A percentile compares a stretch with the other conserved stretches of the same genome.
These are phyloP conservation scores for Drosophila pectinifera DNA, from an alignment of 1,140 invertebrate species.

Conservation along the genomic window DNA sequence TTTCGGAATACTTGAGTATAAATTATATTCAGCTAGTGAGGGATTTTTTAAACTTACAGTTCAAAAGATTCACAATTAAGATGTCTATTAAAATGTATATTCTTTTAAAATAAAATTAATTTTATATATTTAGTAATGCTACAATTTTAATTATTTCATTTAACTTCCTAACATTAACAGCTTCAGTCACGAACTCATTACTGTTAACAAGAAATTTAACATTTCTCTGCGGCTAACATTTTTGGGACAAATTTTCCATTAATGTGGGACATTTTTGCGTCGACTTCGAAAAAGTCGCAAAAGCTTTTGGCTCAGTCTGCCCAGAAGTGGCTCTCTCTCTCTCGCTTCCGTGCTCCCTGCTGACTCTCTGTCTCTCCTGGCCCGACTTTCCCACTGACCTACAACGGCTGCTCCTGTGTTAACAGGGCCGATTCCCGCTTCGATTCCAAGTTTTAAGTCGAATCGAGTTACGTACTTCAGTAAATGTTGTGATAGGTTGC, in stretches of 20 bases:
- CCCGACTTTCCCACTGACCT: constrained; percentile 67
- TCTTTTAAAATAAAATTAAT: too few species aligned
- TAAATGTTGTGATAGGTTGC: constrained; percentile 79
- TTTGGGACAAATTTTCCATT: constrained; percentile 57
- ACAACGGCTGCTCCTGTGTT: constrained; percentile 45
- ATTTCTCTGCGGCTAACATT: constrained; percentile 30
- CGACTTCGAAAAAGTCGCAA: constrained; percentile 55
- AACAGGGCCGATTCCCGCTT: constrained; percentile 34
- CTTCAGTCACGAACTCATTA: too few species aligned
- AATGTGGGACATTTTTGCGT: not conserved
- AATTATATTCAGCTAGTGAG: too few species aligned
- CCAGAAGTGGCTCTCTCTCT: constrained; percentile 3
- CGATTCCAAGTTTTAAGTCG: constrained; percentile 19
- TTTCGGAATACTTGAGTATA: too few species aligned
- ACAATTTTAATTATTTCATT: too few species aligned
- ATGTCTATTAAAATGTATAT: too few species aligned
- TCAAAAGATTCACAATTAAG: too few species aligned
- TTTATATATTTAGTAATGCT: too few species aligned
- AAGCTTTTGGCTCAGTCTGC: constrained; percentile 24
- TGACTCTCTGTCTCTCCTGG: constrained; percentile 5
- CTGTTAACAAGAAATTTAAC: constrained; percentile 2
- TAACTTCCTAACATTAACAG: not conserved
- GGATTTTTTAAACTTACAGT: too few species aligned
- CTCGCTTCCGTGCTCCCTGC: not conserved
- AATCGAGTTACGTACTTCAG: constrained; percentile 61